These are phyloP conservation scores for Cryptocephalus primarius DNA, from an alignment of 2,888 invertebrate genomes.

Conservation along the genomic window DNA sequence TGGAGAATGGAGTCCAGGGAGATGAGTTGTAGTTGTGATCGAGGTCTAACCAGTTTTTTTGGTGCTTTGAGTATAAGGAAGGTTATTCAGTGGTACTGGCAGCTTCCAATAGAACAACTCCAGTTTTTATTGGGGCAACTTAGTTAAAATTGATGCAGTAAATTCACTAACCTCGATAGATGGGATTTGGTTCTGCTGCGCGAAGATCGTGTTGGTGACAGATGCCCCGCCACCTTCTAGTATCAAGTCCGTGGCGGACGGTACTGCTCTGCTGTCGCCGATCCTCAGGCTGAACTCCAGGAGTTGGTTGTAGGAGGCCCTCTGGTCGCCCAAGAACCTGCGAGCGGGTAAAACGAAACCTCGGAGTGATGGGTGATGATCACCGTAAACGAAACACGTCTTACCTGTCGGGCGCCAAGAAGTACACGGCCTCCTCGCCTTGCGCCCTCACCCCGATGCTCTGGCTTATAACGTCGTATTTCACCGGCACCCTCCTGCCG, in stretches of 20 bases:
- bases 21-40: no score
- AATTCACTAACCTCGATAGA: constrained; percentile 45
- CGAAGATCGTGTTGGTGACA: constrained; percentile 83
- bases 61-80: no score
- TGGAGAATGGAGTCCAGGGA: no score
- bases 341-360: constrained; percentile 24
- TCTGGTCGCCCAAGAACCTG: constrained; percentile 57
- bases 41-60: no score
- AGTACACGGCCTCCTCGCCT: constrained; percentile 74
- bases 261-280: constrained; percentile 71
- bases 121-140: no score
- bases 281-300: constrained; percentile 78
- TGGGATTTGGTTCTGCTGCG: constrained; percentile 80
- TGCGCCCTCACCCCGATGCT: constrained; percentile 64
- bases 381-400: no score
- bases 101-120: no score
- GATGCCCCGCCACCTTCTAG: constrained; percentile 72
- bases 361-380: no score
- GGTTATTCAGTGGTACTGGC: no score
- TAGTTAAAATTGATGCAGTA: neutral
- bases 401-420: constrained; percentile 64
- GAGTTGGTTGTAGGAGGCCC: constrained; percentile 90
- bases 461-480: constrained; percentile 72
- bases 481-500: constrained; percentile 45
- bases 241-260: constrained; percentile 78